Evolutionary conservation across 2,888 invertebrate species (phyloP).

Genomic region (Eumacrocentrus americanus): DNA sequence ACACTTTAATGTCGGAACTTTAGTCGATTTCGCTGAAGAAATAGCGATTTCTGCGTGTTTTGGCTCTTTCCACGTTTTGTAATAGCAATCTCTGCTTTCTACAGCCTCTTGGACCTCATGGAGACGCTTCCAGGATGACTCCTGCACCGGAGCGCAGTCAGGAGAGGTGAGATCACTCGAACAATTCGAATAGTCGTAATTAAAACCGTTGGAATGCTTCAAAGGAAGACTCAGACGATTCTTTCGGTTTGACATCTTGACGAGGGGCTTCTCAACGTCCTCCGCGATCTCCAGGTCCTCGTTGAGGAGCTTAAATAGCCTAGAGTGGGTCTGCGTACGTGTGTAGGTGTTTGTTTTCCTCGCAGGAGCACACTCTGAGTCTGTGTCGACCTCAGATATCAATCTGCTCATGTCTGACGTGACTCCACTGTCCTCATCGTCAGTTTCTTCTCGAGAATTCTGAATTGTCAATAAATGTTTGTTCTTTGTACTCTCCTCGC

Average conservation of each 20-base stretch:
- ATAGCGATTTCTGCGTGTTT: conserved; percentile 30
- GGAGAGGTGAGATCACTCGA: conserved; percentile 56
- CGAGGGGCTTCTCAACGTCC: conserved; percentile 51
- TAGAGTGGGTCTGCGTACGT: conserved; percentile 75
- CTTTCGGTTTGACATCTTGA: conserved; percentile 6
- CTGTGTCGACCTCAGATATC: conserved; percentile 71
- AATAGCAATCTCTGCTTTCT: conserved; percentile 42
- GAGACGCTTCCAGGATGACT: conserved; percentile 63
- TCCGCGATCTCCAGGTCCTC: conserved; percentile 61
- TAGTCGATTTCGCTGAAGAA: conserved; percentile 51
- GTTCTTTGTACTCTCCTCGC: conserved; percentile 23
- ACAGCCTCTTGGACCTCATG: conserved; percentile 17
- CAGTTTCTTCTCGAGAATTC: conserved; percentile 57
- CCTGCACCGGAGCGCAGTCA: conserved; percentile 64
- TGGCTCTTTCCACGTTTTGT: conserved; percentile 47
- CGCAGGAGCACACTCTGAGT: conserved; percentile 66
- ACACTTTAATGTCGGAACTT: conserved; percentile 61
- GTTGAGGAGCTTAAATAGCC: conserved; percentile 72
- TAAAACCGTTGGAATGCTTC: conserved; percentile 41
- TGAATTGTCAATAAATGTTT: conserved; percentile 41
- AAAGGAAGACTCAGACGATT: conserved; percentile 45
- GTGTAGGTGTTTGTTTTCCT: conserved; percentile 69
- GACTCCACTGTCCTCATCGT: conserved; percentile 74
- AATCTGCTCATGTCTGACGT: conserved; percentile 73
- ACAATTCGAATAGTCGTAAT: conserved; percentile 57